Evolutionary conservation across 2,797 vertebrate genomes (phyloP).

Genomic region (Prionace glauca): DNA sequence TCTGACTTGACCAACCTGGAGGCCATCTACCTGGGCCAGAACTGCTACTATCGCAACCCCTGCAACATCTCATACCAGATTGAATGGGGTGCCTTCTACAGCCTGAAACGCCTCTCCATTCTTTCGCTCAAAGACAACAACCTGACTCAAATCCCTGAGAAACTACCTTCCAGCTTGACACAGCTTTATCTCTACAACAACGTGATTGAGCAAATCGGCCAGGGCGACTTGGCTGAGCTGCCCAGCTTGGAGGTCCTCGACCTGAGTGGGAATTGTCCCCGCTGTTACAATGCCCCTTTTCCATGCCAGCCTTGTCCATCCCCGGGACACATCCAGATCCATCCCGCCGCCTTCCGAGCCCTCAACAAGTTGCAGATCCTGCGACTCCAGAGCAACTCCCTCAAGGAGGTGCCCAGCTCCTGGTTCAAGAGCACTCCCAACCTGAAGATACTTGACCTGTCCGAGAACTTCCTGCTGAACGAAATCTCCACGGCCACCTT

Average conservation of each 20-base stretch:
- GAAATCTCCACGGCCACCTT: constrained; percentile 69
- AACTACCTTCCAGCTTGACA: constrained; percentile 67
- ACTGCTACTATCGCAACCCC: constrained; percentile 89
- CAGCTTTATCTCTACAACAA: constrained; percentile 90
- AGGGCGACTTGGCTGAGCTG: constrained; percentile 70
- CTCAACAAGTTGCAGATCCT: constrained; percentile 69
- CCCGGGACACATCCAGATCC: constrained; percentile 61
- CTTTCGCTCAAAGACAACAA: constrained; percentile 88
- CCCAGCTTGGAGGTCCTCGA: constrained; percentile 77
- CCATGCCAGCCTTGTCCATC: constrained; percentile 75
- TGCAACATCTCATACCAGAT: constrained; percentile 77
- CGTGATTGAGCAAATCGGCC: constrained; percentile 60
- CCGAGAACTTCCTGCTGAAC: constrained; percentile 76
- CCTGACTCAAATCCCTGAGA: constrained; percentile 68
- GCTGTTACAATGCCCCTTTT: constrained; percentile 83
- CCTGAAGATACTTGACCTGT: constrained; percentile 78
- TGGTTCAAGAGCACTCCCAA: constrained; percentile 70
- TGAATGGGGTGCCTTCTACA: constrained; percentile 66
- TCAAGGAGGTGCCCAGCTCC: constrained; percentile 55
- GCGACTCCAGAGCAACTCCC: constrained; percentile 81
- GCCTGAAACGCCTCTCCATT: constrained; percentile 66
- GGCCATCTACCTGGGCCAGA: constrained; percentile 80
- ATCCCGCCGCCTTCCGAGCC: constrained; percentile 62
- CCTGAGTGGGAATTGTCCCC: constrained; percentile 87
- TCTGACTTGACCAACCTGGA: constrained; percentile 69